Evolutionary conservation across 2,888 invertebrate species (phyloP), one percentile per base, ranked within the genome.

Genomic region (Heterodera filipjevi): DNA sequence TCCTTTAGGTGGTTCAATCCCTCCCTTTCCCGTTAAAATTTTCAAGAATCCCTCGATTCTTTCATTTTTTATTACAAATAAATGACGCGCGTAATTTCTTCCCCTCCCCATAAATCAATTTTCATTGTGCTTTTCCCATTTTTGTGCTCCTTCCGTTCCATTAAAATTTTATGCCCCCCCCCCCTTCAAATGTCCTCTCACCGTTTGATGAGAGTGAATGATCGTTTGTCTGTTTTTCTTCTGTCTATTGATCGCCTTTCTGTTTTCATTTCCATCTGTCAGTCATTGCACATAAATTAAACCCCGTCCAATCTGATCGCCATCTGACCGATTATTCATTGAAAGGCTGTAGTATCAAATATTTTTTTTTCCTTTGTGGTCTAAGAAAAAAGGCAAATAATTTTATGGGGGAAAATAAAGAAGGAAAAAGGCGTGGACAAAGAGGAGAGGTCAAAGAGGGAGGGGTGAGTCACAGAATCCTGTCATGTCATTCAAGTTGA

Each of bases 181-280:
- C 27, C 59, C 27, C 59, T 59, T 59, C 12, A 5, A 59, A 59
- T 49, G 16, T 59, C 59, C 59, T 10, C 22, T n/a, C 59, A 59
- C 59, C 59, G 27, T 10, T 27, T 19, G 59, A 59, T 59, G 59
- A 59, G 53, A 53, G 22, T 59, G 59, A 59, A 59, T 59, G 59
- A 59, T 59, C n/a, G 59, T 59, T 59, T 59, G 59, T 59, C 59
- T 59, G 59, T 59, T 59, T n/a, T n/a, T n/a, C n/a, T n/a, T 59
- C 59, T 59, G 59, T 59, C 59, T 59, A 59, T 59, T 27, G 59
- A 59, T 59, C 59, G 59, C 59, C 19, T 49, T 16, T 14, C 6
- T 19, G 44, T 59, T 59, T 59, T 22, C 59, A 59, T 59, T 59
- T 59, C n/a, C 27, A 59, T 59, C 59, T 59, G 59, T 59, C 59